Conservation (phyloP, 1,140 invertebrate genomes). For the Olivierus martensii region DNA sequence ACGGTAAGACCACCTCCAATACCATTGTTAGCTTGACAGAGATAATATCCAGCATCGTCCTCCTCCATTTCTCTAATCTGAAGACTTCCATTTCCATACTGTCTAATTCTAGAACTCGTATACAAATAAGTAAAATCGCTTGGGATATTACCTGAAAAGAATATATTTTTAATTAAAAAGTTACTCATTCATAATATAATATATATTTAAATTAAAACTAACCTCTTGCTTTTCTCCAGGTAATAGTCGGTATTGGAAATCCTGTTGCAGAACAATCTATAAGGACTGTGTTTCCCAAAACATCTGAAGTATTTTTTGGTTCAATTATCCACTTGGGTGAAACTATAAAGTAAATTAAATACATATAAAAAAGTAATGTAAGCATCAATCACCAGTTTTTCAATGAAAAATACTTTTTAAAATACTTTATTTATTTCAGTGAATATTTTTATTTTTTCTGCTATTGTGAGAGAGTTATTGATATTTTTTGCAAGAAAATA, state of each 20-base stretch:
- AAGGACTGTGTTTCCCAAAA: slow-evolving; percentile 14
- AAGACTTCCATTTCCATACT: slow-evolving; percentile 20
- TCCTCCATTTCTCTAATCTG: slow-evolving; percentile 13
- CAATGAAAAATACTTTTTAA: too few relatives aligned
- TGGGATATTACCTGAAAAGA: background rate
- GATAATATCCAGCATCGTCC: slow-evolving; percentile 29
- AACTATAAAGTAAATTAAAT: slow-evolving; percentile 16
- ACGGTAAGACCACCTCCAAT: slow-evolving; percentile 30
- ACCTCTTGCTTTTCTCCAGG: slow-evolving; percentile 18
- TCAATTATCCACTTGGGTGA: slow-evolving; percentile 10
- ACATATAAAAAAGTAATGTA: too few relatives aligned
- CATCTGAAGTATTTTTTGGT: slow-evolving; percentile 19
- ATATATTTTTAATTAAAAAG: too few relatives aligned
- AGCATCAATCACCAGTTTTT: too few relatives aligned
- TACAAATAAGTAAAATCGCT: slow-evolving; percentile 11
- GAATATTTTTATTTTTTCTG: too few relatives aligned
- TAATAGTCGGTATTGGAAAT: slow-evolving; percentile 14
- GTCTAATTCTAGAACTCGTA: slow-evolving; percentile 9
- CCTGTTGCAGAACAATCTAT: slow-evolving; percentile 19
- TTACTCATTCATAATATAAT: too few relatives aligned
- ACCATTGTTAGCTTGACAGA: slow-evolving; percentile 37
- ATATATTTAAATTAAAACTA: too few relatives aligned
- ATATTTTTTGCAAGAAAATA: too few relatives aligned
- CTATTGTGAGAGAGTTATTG: too few relatives aligned
- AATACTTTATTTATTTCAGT: too few relatives aligned